Evolutionary conservation across 2,888 invertebrate genomes (phyloP).

Genomic region (Digitonthophagus gazella): DNA sequence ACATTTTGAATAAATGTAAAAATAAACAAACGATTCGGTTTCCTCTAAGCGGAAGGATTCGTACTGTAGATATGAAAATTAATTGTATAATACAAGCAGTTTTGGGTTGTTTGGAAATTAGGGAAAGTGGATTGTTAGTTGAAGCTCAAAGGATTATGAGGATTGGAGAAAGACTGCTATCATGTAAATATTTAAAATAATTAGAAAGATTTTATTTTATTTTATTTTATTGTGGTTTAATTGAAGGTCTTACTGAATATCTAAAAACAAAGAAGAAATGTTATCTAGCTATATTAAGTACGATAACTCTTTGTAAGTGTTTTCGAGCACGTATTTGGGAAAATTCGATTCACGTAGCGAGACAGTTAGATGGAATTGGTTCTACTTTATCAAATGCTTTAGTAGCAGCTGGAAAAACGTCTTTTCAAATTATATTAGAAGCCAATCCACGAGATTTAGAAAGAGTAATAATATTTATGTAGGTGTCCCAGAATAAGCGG

Average conservation of each 20-base stretch:
- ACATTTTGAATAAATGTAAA: slow-evolving; percentile 66
- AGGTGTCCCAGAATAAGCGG: background rate
- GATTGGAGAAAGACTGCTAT: slow-evolving; percentile 64
- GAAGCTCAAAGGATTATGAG: slow-evolving; percentile 69
- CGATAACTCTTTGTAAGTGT: slow-evolving; percentile 66
- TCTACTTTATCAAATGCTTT: slow-evolving; percentile 62
- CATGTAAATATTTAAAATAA: slow-evolving; percentile 58
- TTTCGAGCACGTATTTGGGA: slow-evolving; percentile 71
- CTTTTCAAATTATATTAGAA: slow-evolving; percentile 62
- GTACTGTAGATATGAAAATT: slow-evolving; percentile 71
- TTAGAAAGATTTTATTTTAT: background rate
- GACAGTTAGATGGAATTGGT: slow-evolving; percentile 72
- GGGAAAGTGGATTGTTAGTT: slow-evolving; percentile 66
- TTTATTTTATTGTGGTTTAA: background rate
- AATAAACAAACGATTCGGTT: slow-evolving; percentile 60
- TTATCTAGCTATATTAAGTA: slow-evolving; percentile 59
- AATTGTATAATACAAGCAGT: slow-evolving; percentile 74
- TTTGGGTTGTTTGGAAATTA: slow-evolving; percentile 66
- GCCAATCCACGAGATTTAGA: slow-evolving; percentile 74
- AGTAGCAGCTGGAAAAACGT: slow-evolving; percentile 65
- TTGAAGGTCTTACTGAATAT: slow-evolving; percentile 59
- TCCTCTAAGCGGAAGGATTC: slow-evolving; percentile 70
- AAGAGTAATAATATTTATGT: slow-evolving; percentile 44
- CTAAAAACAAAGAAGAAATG: slow-evolving; percentile 50
- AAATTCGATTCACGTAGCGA: slow-evolving; percentile 65